Base-by-base conservation (phyloP, 1,140 invertebrate genomes). In the Polypedilum vanderplanki region DNA sequence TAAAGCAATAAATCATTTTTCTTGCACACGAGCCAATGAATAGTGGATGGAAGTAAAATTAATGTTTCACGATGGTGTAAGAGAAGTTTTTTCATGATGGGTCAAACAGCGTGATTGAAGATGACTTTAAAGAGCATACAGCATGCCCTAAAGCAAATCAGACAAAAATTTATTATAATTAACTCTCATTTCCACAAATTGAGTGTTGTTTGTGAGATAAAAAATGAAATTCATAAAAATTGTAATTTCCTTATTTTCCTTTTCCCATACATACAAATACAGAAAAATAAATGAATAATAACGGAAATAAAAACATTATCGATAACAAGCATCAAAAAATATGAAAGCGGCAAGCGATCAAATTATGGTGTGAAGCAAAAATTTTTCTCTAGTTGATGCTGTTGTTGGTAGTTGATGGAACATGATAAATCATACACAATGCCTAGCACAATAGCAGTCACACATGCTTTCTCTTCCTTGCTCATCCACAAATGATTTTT, bases 401-500 rank as follows among this genome's bases (percentile, higher is more conserved):
- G 15, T 8, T 10, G 46, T 15, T 12, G n/a, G 46, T 12, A 3
- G 41, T 9, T 12, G 41, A 46, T 46, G 15, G 41, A 12, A 15
- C 5, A 46, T 57, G 46, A 57, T 57, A 57, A 57, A 57, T 57
- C 46, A 57, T 57, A 12, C 46, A 57, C 46, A 12, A n/a, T n/a
- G n/a, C n/a, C 46, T 57, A 12, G 15, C 46, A 57, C 12, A n/a
- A 15, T n/a, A n/a, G 46, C 46, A 57, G 46, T 57, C 46, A 57
- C 46, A 57, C n/a, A 57, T 57, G 46, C 46, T 57, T 33, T n/a
- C n/a, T n/a, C n/a, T n/a, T n/a, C n/a, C 24, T n/a, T 57, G 8
- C n/a, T 57, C 46, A 57, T 57, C 46, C 12, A n/a, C 46, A 57
- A 57, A 57, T 57, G 46, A 57, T 57, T 57, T 57, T 57, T 57